Percentiles rank a stretch among this genome's conserved stretches.
These are phyloP conservation scores for Lepilemur ruficaudatus DNA, from an alignment of 2,797 vertebrate genomes.

Conservation along the genomic window DNA sequence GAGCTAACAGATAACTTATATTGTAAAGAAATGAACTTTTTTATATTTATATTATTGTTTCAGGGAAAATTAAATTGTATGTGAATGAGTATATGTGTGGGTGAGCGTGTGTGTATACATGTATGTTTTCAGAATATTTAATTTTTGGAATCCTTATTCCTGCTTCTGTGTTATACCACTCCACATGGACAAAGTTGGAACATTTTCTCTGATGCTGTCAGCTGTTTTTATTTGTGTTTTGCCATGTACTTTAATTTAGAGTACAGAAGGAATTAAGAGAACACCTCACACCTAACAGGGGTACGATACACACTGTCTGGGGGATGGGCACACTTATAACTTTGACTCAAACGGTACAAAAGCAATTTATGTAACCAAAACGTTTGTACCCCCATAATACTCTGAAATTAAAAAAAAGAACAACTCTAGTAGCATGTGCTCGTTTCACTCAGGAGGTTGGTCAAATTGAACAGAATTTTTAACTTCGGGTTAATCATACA, in stretches of 20 bases:
- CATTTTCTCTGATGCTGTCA: not conserved
- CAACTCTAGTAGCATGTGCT: not conserved
- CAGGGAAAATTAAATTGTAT: slow-evolving; percentile 17
- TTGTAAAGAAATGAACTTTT: not conserved
- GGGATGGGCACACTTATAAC: no score
- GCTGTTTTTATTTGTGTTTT: not conserved
- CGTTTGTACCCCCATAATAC: no score
- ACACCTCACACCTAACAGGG: no score
- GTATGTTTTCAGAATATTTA: slow-evolving; percentile 28
- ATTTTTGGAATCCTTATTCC: not conserved
- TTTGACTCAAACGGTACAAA: no score
- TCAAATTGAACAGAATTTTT: not conserved
- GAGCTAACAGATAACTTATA: not conserved
- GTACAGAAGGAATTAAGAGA: not conserved
- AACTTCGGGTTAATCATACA: not conserved
- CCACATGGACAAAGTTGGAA: not conserved
- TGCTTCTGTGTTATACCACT: not conserved
- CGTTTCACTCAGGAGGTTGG: not conserved
- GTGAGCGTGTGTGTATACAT: not conserved
- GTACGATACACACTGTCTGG: no score
- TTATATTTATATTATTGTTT: slow-evolving; percentile 7
- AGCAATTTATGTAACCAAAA: no score
- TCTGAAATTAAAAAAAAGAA: no score
- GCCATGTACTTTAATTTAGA: not conserved
- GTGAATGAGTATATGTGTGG: no score